These are phyloP conservation scores for Cephus sareptanus DNA, from an alignment of 2,888 invertebrate species.

Conservation along the genomic window DNA sequence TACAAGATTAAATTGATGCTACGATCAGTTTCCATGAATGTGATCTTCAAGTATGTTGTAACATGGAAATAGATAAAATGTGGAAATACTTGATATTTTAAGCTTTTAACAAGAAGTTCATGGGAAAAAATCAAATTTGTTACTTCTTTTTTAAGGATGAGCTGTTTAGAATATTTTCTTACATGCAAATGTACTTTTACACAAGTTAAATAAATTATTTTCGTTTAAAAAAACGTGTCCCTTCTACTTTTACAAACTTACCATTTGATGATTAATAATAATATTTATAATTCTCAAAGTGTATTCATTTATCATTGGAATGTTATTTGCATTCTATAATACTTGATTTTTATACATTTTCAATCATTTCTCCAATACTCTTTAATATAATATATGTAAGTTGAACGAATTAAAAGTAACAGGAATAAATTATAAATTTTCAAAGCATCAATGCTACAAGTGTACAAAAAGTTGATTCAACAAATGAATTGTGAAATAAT, in stretches of 20 bases:
- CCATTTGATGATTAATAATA: constrained; percentile 26
- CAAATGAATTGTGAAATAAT: too few species aligned
- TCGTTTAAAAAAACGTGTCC: constrained; percentile 37
- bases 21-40: too few species aligned
- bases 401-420: too few species aligned
- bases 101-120: too few species aligned
- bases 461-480: too few species aligned
- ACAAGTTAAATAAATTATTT: constrained; percentile 41
- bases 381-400: not conserved
- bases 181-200: not conserved
- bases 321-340: constrained; percentile 14
- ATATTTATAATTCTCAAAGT: constrained; percentile 16
- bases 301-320: constrained; percentile 18
- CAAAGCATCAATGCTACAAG: too few species aligned
- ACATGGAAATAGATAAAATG: too few species aligned
- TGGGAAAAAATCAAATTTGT: too few species aligned
- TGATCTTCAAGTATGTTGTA: too few species aligned
- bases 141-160: not conserved
- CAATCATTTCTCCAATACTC: constrained; percentile 13
- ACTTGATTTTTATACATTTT: constrained; percentile 9
- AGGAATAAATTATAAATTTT: too few species aligned
- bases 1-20: too few species aligned
- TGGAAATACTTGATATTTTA: too few species aligned
- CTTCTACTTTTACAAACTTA: constrained; percentile 40
- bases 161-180: constrained; percentile 16